Conservation (phyloP, 2,888 invertebrate species). For the Buathra laborator region DNA sequence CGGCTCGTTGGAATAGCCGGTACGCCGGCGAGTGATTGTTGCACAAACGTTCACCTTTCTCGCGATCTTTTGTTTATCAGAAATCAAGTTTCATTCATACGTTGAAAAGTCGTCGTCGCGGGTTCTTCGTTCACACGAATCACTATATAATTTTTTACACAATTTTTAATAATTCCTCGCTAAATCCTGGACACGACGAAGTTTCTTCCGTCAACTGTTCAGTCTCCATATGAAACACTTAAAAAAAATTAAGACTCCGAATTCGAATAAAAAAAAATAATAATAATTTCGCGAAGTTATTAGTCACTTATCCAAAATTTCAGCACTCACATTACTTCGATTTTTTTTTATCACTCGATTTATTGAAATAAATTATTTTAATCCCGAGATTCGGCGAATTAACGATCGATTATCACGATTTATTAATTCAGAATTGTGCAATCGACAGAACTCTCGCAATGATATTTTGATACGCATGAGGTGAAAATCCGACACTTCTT, state of each 20-base stretch:
- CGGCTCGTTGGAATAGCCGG: background rate
- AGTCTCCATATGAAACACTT: conserved; percentile 5
- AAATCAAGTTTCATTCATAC: conserved; percentile 58
- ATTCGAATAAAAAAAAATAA: background rate
- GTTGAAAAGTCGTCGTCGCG: background rate
- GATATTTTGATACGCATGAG: conserved; percentile 2
- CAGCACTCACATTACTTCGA: background rate
- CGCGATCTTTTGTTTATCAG: conserved; percentile 40
- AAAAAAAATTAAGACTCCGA: background rate
- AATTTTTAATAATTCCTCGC: background rate
- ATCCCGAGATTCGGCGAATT: background rate
- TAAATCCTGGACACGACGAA: background rate
- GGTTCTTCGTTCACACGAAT: background rate
- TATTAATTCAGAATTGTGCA: background rate
- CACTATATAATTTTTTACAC: background rate
- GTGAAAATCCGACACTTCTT: conserved; percentile 59
- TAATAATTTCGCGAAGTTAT: too few species aligned
- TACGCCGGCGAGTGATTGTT: conserved; percentile 20
- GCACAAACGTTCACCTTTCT: conserved; percentile 43
- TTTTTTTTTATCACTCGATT: background rate
- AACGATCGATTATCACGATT: background rate
- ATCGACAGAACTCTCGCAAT: background rate
- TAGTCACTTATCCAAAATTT: background rate
- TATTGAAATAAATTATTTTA: background rate
- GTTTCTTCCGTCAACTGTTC: background rate